Conservation (phyloP, 2,888 invertebrate species). For the Acanthopleura granulata region DNA sequence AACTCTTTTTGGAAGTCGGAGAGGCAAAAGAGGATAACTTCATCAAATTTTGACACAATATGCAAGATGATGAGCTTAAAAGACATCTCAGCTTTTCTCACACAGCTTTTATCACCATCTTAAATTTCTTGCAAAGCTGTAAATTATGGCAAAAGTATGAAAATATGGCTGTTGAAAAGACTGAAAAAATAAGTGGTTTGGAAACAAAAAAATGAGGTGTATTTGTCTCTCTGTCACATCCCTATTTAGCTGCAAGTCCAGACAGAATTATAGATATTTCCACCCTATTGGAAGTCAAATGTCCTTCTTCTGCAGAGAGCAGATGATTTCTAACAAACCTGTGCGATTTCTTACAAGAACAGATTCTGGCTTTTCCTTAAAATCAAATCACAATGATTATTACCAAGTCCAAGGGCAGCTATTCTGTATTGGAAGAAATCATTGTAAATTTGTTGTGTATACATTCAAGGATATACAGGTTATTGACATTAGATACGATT, state of each 20-base stretch:
- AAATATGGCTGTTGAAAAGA: not conserved
- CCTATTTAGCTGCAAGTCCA: constrained; percentile 19
- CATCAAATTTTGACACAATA: not conserved
- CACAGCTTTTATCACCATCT: not conserved
- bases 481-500: not conserved
- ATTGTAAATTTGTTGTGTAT: constrained; percentile 18
- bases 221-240: not conserved
- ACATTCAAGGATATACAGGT: constrained; percentile 19
- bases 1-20: not conserved
- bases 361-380: not conserved
- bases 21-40: not conserved
- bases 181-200: not conserved
- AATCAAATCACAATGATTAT: constrained; percentile 13
- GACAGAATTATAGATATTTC: not conserved
- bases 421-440: not conserved
- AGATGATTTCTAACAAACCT: not conserved
- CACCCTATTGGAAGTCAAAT: constrained; percentile 14
- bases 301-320: constrained; percentile 13
- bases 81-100: not conserved
- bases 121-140: not conserved
- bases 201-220: not conserved
- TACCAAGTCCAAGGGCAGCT: constrained; percentile 14
- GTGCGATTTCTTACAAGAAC: not conserved
- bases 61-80: not conserved
- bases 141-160: not conserved